phyloP scores from a whole-genome alignment of 1,140 invertebrate species.

The Lineus longissimus region DNA sequence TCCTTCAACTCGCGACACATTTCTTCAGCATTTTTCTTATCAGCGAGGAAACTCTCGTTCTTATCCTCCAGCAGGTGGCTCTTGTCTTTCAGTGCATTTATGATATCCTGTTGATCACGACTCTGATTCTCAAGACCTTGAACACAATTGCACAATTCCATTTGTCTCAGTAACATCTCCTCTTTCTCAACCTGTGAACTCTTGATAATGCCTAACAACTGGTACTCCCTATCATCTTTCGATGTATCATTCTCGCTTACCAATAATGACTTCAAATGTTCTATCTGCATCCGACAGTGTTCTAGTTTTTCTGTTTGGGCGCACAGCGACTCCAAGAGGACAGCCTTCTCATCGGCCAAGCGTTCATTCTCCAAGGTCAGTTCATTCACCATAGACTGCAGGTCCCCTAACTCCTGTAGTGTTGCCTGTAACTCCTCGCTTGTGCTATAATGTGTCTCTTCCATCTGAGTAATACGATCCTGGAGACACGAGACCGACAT shows the following conservation, averaged over 20 bases:
- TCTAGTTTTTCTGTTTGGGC: conserved; percentile 87
- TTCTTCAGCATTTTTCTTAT: conserved; percentile 68
- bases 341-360: conserved; percentile 79
- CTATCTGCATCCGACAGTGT: conserved; percentile 59
- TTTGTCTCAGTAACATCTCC: conserved; percentile 63
- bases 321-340: conserved; percentile 84
- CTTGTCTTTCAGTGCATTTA: conserved; percentile 49
- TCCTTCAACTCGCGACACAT: conserved; percentile 69
- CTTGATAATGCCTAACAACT: conserved; percentile 81
- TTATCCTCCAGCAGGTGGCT: conserved; percentile 64
- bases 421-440: conserved; percentile 93
- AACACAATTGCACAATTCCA: conserved; percentile 69
- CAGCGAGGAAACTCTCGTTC: conserved; percentile 63
- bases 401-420: conserved; percentile 83
- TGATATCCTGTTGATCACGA: conserved; percentile 56
- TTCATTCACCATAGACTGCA: conserved; percentile 78
- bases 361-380: conserved; percentile 83
- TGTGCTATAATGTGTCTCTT: conserved; percentile 83
- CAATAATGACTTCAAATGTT: conserved; percentile 62
- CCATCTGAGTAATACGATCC: conserved; percentile 86
- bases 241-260: conserved; percentile 48
- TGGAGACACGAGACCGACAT: conserved; percentile 88
- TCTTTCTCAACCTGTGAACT: conserved; percentile 64
- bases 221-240: conserved; percentile 70
- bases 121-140: conserved; percentile 54